Evolutionary conservation across 1,140 invertebrate species (phyloP), one percentile per base, ranked within the genome.

Genomic region (Apocrypta bakeri): DNA sequence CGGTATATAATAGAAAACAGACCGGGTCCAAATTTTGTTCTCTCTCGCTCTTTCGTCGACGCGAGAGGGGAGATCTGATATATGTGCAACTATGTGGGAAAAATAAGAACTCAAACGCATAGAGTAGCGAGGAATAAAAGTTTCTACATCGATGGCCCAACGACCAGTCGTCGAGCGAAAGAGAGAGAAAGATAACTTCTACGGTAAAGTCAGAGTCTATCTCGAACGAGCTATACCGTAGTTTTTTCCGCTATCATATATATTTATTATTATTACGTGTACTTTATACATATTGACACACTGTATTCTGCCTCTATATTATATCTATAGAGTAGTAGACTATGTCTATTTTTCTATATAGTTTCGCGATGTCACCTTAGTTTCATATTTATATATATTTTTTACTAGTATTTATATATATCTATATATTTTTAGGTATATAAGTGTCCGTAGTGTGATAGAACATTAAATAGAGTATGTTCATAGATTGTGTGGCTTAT

Each of bases 361-460:
- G 56, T 56, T 29, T 56, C 17, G 48, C 17, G 61, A 56, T 40
- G n/a, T 80, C 79, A 69, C 64, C 61, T 14, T 83, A 79, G 76
- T 14, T 81, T 40, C 68, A 75, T 27, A 24, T 61, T 27, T 31
- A 69, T 81, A 24, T 24, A 73, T 81, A n/a, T 14, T 42, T 9
- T 42, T 42, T 42, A 17, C 42, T 48, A 48, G 21, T 25, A 81
- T 81, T n/a, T 74, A 68, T 66, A 72, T 79, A 6, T 25, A 71
- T 72, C 63, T 75, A 11, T 33, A 71, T 72, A 71, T 69, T 29
- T 71, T 79, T 71, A 79, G 77, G 66, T 24, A 71, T 71, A 42
- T 33, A 2, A 31, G 33, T 78, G 76, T 78, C 12, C 29, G 64
- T 78, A 78, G 76, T 68, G 24, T 48, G 0, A 68, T 78, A 69